Evolutionary conservation across 2,113 vertebrate genomes (phyloP), one percentile per base, ranked within the genome.

Genomic region (Calyptommatus sinebrachiatus): DNA sequence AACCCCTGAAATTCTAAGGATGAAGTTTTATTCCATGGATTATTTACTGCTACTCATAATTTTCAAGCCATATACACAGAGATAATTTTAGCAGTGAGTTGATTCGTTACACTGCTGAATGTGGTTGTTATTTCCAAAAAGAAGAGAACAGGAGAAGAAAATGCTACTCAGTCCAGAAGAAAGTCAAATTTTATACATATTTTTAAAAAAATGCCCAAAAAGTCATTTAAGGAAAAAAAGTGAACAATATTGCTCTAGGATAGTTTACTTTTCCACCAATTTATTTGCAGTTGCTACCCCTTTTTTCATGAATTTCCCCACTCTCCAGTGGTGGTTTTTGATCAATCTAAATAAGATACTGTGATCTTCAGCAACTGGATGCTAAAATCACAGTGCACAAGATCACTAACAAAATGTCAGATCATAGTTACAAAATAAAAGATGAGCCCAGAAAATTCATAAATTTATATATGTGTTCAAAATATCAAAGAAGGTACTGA

Each of bases 391-490:
- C 29, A 11, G 41, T 70, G 11, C 35, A 61, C 66, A 76, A 45
- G 65, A 81, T 66, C 70, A 62, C 22, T 67, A 45, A 74, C 21
- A 68, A 73, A 73, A 68, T 73, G 71, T 35, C 76, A 78, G 62
- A 31, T 67, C 69, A 73, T 28, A 77, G 28, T 83, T 78, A 83
- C 76, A 73, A 78, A 77, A 73, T 57, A 78, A 65, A 26, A 78
- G 71, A 78, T 62, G 63, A 48, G 28, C 66, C 79, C 73, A 81
- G 61, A n/a, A 68, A 62, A 62, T 69, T 68, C 76, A 68, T 16
- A 73, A 63, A n/a, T 63, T 35, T 60, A 45, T 73, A 83, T 29
- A 71, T 71, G 67, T 26, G 41, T 83, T 70, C 81, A 78, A 14
- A 68, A 53, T 78, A 67, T 48, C 53, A 16, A 78, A 68, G 12